These are phyloP conservation scores for Parthenolecanium corni DNA, from an alignment of 2,888 invertebrate genomes.

Conservation along the genomic window DNA sequence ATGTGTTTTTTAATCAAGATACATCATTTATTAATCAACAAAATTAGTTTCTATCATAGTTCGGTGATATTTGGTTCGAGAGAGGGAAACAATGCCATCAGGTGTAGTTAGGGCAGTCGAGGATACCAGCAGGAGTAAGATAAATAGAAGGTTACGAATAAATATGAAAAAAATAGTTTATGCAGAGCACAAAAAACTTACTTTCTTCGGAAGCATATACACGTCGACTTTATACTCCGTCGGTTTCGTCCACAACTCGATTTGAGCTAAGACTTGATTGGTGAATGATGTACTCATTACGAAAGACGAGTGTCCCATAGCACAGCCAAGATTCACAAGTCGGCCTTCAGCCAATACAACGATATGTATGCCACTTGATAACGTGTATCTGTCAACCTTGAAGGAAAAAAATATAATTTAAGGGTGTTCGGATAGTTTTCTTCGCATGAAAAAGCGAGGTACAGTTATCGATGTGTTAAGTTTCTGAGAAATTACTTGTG, in stretches of 20 bases:
- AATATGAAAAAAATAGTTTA: not conserved
- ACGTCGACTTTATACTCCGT: slow-evolving; percentile 76
- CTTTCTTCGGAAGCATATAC: slow-evolving; percentile 84
- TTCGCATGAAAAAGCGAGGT: no score
- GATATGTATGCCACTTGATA: slow-evolving; percentile 81
- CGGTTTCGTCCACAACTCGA: slow-evolving; percentile 91
- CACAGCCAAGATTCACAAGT: slow-evolving; percentile 95
- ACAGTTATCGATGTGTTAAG: no score
- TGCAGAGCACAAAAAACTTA: slow-evolving; percentile 37
- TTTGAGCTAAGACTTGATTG: slow-evolving; percentile 97
- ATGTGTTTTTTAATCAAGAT: no score
- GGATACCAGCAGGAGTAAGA: no score
- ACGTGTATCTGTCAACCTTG: slow-evolving; percentile 71
- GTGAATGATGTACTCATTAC: slow-evolving; percentile 99
- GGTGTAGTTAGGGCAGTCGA: no score
- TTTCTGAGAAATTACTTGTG: slow-evolving; percentile 55
- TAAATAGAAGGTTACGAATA: no score
- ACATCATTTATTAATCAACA: no score
- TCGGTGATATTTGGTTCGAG: no score
- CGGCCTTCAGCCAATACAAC: slow-evolving; percentile 93
- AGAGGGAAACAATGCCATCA: not conserved
- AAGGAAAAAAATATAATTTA: no score
- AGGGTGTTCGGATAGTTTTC: no score
- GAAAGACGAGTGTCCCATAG: slow-evolving; percentile 96
- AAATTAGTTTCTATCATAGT: no score